Conservation (phyloP, 2,113 vertebrate genomes). For the Coregonus clupeaformis region DNA sequence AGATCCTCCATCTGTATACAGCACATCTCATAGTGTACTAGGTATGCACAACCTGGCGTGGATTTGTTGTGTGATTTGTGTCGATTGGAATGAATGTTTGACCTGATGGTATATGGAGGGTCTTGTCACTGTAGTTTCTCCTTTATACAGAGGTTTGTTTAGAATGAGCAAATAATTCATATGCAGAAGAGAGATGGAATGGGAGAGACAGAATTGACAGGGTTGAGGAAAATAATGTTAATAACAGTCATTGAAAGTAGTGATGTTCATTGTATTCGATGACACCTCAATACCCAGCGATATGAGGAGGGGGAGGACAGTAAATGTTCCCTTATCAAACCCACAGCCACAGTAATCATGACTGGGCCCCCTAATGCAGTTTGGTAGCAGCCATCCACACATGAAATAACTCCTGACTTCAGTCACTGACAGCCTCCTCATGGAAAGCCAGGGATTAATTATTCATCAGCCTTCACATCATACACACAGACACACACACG, state of each 20-base stretch:
- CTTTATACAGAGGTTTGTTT: conserved; percentile 24
- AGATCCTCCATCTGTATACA: too few species aligned
- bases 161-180: conserved; percentile 7
- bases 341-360: conserved; percentile 31
- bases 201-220: conserved; percentile 19
- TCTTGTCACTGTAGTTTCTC: not conserved
- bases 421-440: conserved; percentile 41
- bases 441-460: conserved; percentile 31
- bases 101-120: conserved; percentile 5
- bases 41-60: not conserved
- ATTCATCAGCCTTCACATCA: conserved; percentile 41
- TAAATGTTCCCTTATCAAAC: conserved; percentile 59
- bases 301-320: conserved; percentile 15
- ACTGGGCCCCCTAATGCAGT: conserved; percentile 39
- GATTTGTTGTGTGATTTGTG: not conserved
- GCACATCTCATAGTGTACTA: not conserved
- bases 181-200: conserved; percentile 12
- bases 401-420: conserved; percentile 51
- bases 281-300: conserved; percentile 42
- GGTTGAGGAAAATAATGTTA: conserved; percentile 45
- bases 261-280: conserved; percentile 56
- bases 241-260: conserved; percentile 59
- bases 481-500: not conserved
- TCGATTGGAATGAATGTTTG: not conserved
- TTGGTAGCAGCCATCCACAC: conserved; percentile 45